A percentile compares a stretch with the other conserved stretches of the same genome.
phyloP scores from a whole-genome alignment of 2,113 vertebrate species.

The Microtus pennsylvanicus region DNA sequence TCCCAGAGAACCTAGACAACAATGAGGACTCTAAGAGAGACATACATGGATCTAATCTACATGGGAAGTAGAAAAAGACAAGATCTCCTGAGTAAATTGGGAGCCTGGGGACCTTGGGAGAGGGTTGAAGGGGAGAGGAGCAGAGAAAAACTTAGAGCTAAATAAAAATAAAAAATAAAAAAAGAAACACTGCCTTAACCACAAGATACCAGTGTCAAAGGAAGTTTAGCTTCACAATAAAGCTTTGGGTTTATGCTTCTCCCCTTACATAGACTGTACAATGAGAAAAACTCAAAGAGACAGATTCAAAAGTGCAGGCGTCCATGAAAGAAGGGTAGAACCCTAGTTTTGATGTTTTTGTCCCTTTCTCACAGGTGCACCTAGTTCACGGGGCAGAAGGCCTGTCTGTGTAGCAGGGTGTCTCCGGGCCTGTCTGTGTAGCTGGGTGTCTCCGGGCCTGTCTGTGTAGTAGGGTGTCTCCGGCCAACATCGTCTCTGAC shows the following conservation, averaged over 20 bases:
- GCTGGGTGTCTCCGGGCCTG: no score
- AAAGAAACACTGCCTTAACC: neutral
- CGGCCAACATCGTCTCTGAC: neutral
- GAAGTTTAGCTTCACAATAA: neutral
- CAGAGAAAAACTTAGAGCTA: no score
- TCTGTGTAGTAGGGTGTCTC: no score
- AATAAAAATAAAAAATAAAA: no score
- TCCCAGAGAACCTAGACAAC: no score
- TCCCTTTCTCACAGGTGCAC: no score
- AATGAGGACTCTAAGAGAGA: no score
- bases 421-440: neutral
- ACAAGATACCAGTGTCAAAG: slow-evolving; percentile 18
- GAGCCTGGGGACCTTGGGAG: no score
- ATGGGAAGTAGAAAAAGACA: no score
- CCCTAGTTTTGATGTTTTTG: neutral
- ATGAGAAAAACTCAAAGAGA: slow-evolving; percentile 7
- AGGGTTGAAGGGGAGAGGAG: no score
- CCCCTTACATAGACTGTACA: neutral
- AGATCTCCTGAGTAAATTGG: no score
- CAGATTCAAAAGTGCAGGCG: neutral
- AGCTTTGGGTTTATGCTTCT: neutral
- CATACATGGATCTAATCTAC: no score
- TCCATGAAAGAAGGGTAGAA: neutral
- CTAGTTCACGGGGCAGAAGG: neutral
- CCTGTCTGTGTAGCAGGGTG: neutral